A percentile compares a stretch with the other conserved stretches of the same genome.
These are phyloP conservation scores for Cyclophora albipunctata DNA, from an alignment of 2,888 invertebrate species.

Conservation along the genomic window DNA sequence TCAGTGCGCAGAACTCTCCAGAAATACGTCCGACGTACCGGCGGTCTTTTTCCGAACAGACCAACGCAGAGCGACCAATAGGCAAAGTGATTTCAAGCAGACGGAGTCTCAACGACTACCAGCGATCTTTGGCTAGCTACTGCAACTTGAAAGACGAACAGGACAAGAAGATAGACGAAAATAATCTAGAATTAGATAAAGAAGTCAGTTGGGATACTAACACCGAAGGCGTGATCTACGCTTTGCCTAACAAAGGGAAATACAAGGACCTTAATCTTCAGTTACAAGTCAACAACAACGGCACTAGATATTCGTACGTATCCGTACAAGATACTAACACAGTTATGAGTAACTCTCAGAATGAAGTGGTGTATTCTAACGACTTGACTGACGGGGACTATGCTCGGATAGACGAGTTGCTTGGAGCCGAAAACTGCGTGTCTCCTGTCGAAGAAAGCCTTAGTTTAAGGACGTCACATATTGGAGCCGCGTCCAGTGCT, in stretches of 20 bases:
- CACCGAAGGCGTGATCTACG: constrained; percentile 70
- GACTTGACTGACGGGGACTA: constrained; percentile 64
- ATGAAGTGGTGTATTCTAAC: constrained; percentile 61
- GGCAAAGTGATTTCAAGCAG: constrained; percentile 68
- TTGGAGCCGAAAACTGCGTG: constrained; percentile 62
- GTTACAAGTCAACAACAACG: constrained; percentile 67
- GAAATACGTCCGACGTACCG: constrained; percentile 66
- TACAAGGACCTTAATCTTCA: constrained; percentile 68
- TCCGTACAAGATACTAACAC: constrained; percentile 65
- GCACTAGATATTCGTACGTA: constrained; percentile 65
- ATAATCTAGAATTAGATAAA: constrained; percentile 68
- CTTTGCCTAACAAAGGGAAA: constrained; percentile 68
- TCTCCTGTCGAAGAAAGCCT: constrained; percentile 54
- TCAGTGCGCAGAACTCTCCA: constrained; percentile 64
- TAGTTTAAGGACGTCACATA: constrained; percentile 60
- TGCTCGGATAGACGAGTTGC: constrained; percentile 61
- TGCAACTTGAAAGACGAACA: constrained; percentile 42
- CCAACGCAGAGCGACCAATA: constrained; percentile 49
- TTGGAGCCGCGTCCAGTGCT: constrained; percentile 38
- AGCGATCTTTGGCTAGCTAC: constrained; percentile 54
- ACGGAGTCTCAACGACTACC: constrained; percentile 64
- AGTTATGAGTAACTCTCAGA: constrained; percentile 67
- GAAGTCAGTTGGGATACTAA: constrained; percentile 77
- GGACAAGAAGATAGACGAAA: constrained; percentile 55
- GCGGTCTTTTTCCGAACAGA: constrained; percentile 66